Evolutionary conservation across 2,113 vertebrate species (phyloP), one percentile per base, ranked within the genome.

Genomic region (Equus quagga): DNA sequence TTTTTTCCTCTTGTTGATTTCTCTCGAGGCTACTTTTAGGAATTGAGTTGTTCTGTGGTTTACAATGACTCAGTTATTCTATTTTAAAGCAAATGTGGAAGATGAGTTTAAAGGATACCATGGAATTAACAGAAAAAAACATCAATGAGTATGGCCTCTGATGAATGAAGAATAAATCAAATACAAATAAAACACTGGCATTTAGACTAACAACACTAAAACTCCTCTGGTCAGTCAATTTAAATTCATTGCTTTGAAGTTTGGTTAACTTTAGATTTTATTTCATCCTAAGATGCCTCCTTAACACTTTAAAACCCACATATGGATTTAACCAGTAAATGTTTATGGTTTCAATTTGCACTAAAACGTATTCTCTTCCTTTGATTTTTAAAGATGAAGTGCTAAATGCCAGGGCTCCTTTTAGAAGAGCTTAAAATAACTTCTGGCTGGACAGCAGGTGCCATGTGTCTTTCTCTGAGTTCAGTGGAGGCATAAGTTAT

Each of bases 381-480:
- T 88, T 84, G 72, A 62, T 78, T 95, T 91, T 54, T 62, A 95
- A 96, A 58, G 58, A 46, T 92, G 87, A 98, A 98, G 96, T 95
- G 95, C 83, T 98, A 99, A 99, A 99, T 98, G 98, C 98, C 98
- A 97, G 98, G 98, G 98, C 98, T 98, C 98, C 97, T 99, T 99
- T 99, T 99, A 99, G 99, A 99, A 98, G 82, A 96, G 97, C 99
- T 98, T 98, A 99, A 99, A 99, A 99, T 99, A 99, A 98, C 99
- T 96, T 11, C 95, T 98, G 98, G 98, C 98, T 98, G 98, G 98
- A 98, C 98, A 99, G 99, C 99, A 99, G 99, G 99, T 99, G 99
- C 98, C 98, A 97, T 98, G 99, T 99, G 98, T 98, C 99, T 96
- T 98, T 99, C 98, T 99, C 78, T 8, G 24, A 75, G 98, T 84